A percentile compares a stretch with the other conserved stretches of the same genome.
Evolutionary conservation across 1,140 invertebrate genomes (phyloP).

Genomic region (Andricus grossulariae): DNA sequence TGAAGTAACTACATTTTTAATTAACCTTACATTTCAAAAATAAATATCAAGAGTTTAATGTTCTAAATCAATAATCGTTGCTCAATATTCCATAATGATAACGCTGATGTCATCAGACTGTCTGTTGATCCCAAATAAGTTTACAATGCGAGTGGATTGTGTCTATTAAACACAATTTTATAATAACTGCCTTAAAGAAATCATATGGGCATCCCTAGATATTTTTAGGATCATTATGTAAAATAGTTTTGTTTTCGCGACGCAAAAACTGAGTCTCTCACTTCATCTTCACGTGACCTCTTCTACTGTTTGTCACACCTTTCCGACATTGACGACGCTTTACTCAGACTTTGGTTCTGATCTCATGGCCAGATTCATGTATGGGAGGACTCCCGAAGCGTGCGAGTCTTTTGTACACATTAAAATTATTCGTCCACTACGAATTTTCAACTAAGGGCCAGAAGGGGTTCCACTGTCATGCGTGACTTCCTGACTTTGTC

Average conservation of each 20-base stretch:
- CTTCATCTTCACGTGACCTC: neutral
- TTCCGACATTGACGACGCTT: constrained; percentile 50
- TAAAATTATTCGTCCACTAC: constrained; percentile 41
- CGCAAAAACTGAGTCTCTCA: constrained; percentile 2
- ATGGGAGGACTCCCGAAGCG: constrained; percentile 59
- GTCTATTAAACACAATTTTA: neutral
- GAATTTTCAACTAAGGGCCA: constrained; percentile 80
- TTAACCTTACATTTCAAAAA: too few species aligned
- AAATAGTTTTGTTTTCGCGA: neutral
- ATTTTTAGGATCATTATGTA: neutral
- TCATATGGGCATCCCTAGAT: neutral
- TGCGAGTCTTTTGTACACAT: constrained; percentile 56
- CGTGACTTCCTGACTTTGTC: constrained; percentile 76
- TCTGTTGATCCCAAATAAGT: neutral
- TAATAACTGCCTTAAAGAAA: neutral
- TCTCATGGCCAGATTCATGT: constrained; percentile 68
- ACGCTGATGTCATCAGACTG: neutral
- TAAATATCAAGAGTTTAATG: too few species aligned
- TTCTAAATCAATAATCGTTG: too few species aligned
- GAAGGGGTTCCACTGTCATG: constrained; percentile 79
- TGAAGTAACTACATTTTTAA: too few species aligned
- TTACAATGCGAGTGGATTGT: neutral
- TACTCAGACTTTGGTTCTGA: constrained; percentile 70
- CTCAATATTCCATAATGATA: neutral
- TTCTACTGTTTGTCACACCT: constrained; percentile 10